phyloP scores from a whole-genome alignment of 2,888 invertebrate genomes.

The Nysson spinosus region DNA sequence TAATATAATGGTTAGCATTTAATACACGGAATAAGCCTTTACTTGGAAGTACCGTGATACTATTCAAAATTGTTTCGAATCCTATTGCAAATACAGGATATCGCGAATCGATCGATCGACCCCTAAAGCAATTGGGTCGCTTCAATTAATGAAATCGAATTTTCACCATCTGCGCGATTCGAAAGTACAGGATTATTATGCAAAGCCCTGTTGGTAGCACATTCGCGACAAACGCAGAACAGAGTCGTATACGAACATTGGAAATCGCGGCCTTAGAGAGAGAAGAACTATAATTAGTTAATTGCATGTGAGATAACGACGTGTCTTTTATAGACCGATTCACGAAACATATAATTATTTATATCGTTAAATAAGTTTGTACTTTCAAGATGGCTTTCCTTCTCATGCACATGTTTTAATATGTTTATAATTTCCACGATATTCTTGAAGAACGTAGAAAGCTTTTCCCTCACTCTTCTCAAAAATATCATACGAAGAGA shows the following conservation, averaged over 20 bases:
- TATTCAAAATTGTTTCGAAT: slow-evolving; percentile 39
- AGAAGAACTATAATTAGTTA: slow-evolving; percentile 41
- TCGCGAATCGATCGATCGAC: slow-evolving; percentile 47
- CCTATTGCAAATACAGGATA: slow-evolving; percentile 15
- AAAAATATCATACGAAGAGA: too few relatives aligned
- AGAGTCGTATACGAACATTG: slow-evolving; percentile 8
- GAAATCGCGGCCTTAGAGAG: slow-evolving; percentile 21
- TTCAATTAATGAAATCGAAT: slow-evolving; percentile 58
- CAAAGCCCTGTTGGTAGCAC: slow-evolving; percentile 33
- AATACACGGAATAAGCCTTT: too few relatives aligned
- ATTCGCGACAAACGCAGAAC: slow-evolving; percentile 28
- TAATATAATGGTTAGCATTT: too few relatives aligned
- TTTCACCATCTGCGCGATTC: slow-evolving; percentile 42
- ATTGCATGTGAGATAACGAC: slow-evolving; percentile 36
- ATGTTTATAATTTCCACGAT: too few relatives aligned
- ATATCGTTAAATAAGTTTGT: background rate
- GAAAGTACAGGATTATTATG: slow-evolving; percentile 47
- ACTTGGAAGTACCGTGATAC: background rate
- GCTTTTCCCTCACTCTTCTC: too few relatives aligned
- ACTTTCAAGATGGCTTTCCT: background rate
- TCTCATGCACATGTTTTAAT: too few relatives aligned
- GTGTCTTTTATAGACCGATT: slow-evolving; percentile 5
- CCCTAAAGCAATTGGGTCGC: slow-evolving; percentile 47
- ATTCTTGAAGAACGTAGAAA: too few relatives aligned
- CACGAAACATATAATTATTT: background rate